Base-by-base conservation (phyloP, 2,113 vertebrate genomes). In the Notothenia rossii region DNA sequence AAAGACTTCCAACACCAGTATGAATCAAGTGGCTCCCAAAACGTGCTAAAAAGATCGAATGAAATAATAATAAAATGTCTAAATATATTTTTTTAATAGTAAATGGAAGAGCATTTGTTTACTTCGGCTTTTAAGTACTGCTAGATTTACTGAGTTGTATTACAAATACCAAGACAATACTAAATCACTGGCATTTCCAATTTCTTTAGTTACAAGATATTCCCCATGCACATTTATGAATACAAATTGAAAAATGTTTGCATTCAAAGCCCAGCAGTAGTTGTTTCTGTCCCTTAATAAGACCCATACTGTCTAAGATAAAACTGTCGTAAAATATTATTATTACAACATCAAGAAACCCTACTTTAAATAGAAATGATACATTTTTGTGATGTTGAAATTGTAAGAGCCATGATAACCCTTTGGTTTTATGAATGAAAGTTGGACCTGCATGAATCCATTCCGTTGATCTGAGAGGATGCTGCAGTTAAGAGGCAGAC, bases 401-500 rank as follows among this genome's bases (percentile, higher is more conserved):
- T 55, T n/a, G 25, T 4, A 49, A 49, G n/a, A 53, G 13, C 20
- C 12, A 11, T 40, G 20, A 40, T 40, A 17, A 20, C 11, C 15
- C 0, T 40, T 45, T 12, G 15, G 36, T 45, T 63, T 14, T 20
- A 12, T 1, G 5, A 67, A 51, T 51, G n/a, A 64, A 40, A 5
- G 22, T 1, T 25, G 40, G 36, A 46, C 5, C 12, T 43, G 36
- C 7, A 36, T 12, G n/a, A 15, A 33, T 45, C 18, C 14, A 25
- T 12, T 7, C 18, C n/a, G 43, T 12, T 36, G 0, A 29, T n/a
- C 36, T 55, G 2, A 15, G 25, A n/a, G 3, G 2, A 29, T 11
- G 17, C 50, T 55, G 54, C 40, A 17, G 36, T 56, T n/a, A 63
- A 63, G 73, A 77, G 18, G 49, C 74, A 67, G 60, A 6, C 14